These are phyloP conservation scores for Calameuta idolon DNA, from an alignment of 2,888 invertebrate species.

Conservation along the genomic window DNA sequence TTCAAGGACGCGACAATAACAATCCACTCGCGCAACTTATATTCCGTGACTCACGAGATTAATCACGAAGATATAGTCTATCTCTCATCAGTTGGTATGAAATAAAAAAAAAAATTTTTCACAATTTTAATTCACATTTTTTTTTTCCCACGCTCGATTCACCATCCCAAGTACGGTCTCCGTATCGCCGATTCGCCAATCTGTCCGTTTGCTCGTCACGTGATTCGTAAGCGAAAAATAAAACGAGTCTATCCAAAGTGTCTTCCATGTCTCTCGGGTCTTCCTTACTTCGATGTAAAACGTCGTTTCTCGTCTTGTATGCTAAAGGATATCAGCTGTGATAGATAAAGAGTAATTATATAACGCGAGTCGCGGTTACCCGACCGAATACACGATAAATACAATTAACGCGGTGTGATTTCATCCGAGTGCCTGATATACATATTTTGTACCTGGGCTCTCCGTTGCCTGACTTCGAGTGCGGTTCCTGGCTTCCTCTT, in stretches of 20 bases:
- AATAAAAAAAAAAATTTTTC: not conserved
- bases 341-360: constrained; percentile 22
- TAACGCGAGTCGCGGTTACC: constrained; percentile 11
- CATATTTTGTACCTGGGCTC: not conserved
- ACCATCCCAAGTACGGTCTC: not conserved
- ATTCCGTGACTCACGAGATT: not conserved
- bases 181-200: not conserved
- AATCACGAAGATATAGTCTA: not conserved
- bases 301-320: constrained; percentile 13
- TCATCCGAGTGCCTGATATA: not conserved
- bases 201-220: not conserved
- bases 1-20: not conserved
- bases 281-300: not conserved
- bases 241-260: not conserved
- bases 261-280: not conserved
- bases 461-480: not conserved
- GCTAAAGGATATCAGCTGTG: constrained; percentile 25
- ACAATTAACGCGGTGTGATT: constrained; percentile 13
- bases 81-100: not conserved
- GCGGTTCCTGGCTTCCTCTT: not conserved
- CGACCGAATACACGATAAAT: constrained; percentile 20
- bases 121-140: not conserved
- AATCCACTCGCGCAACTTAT: not conserved
- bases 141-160: not conserved
- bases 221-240: not conserved